phyloP scores from a whole-genome alignment of 2,113 vertebrate genomes.

The Catharus minimus region DNA sequence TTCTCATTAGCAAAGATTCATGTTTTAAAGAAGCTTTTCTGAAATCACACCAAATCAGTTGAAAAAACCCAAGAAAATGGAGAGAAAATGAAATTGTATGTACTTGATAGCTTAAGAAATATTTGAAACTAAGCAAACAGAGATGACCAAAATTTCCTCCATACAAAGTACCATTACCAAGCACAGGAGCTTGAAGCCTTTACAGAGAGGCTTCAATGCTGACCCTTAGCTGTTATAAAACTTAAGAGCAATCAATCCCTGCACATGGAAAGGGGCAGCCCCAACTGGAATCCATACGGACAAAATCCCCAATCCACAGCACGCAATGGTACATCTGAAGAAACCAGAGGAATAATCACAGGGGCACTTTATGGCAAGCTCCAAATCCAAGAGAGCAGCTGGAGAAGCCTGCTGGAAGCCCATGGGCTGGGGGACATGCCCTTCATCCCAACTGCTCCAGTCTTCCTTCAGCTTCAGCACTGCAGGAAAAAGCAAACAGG shows the following conservation, averaged over 20 bases:
- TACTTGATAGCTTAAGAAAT: background rate
- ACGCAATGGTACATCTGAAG: background rate
- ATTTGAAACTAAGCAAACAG: background rate
- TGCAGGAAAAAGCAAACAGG: background rate
- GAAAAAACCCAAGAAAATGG: rapidly evolving
- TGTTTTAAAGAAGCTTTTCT: background rate
- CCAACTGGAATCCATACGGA: background rate
- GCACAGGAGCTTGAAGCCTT: background rate
- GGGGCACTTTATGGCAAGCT: background rate
- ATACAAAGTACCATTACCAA: background rate
- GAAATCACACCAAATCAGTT: background rate
- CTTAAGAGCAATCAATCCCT: background rate
- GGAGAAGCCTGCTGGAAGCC: background rate
- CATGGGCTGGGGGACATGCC: background rate
- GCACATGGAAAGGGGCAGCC: background rate
- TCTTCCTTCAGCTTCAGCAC: background rate
- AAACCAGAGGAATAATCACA: background rate
- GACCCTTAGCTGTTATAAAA: rapidly evolving
- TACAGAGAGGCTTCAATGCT: background rate
- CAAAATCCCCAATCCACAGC: background rate
- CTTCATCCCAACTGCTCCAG: background rate
- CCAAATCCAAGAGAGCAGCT: background rate
- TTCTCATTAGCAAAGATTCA: background rate
- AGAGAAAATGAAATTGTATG: background rate
- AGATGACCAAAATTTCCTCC: background rate